Base-by-base conservation (phyloP, 2,888 invertebrate species). In the Drosophila longiperda region DNA sequence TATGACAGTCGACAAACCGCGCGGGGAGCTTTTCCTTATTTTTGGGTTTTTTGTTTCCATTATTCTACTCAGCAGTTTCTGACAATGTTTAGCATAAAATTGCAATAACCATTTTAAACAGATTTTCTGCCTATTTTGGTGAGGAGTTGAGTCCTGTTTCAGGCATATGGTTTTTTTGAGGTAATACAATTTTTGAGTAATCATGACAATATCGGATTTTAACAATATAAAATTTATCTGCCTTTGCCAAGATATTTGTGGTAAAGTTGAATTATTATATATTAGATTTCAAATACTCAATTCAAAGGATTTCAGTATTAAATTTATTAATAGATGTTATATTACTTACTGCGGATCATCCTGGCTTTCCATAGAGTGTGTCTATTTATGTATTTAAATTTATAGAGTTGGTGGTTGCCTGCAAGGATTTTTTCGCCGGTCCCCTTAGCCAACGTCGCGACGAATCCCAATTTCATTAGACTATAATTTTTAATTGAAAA, bases 401-500 rank as follows among this genome's bases (percentile, higher is more conserved):
- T 15, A 23, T 45, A 15, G 23, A 8, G 45, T 15, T 45, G 23
- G 23, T 15, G 23, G 45, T 45, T 23, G 23, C 23, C 45, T 15
- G 45, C 45, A 38, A 53, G 33, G 40, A 63, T 60, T 29, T 29
- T 17, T 4, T 36, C 12, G 42, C 53, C 62, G 4, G 32, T 26
- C 49, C 38, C 40, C 53, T 34, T 63, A 76, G 65, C 52, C 62
- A 66, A 75, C 72, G 78, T 57, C 57, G 57, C 57, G 42, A 53
- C 62, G 63, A 54, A 67, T 66, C 50, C 82, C 81, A 87, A 89
- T 89, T 87, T 86, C 83, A 86, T 89, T 86, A 88, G 87, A 79
- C 80, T 84, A 81, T 78, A 80, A 84, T 90, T 89, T 89, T 88
- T 89, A 89, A 89, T 89, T 84, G 82, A 86, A 89, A 89, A 87